phyloP scores from a whole-genome alignment of 53 echinoderm and acorn worm species.

The Echinarachnius parma region DNA sequence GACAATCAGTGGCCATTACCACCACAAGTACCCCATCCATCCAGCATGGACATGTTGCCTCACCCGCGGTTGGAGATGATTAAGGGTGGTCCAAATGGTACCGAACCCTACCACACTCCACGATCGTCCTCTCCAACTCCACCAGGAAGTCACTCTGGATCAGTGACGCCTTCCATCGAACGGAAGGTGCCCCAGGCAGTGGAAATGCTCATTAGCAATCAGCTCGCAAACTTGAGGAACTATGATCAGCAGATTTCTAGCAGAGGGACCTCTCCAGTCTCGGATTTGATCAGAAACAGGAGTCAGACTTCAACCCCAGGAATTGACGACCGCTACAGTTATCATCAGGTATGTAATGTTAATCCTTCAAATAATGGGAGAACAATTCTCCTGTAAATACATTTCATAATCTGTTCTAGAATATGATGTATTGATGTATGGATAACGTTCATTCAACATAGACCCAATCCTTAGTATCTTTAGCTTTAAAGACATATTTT shows the following conservation, averaged over 20 bases:
- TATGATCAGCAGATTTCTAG: slow-evolving; percentile 46
- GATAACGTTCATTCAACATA: too few relatives aligned
- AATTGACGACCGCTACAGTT: slow-evolving; percentile 8
- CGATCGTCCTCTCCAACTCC: slow-evolving; percentile 39
- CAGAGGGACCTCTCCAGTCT: slow-evolving; percentile 23
- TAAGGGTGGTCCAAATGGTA: slow-evolving; percentile 13
- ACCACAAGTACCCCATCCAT: slow-evolving; percentile 9
- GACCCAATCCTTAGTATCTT: too few relatives aligned
- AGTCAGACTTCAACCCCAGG: slow-evolving; percentile 71
- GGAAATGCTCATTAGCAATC: slow-evolving; percentile 53
- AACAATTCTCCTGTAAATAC: too few relatives aligned
- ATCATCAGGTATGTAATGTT: slow-evolving; percentile 23
- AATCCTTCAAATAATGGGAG: too few relatives aligned
- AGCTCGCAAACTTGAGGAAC: slow-evolving; percentile 54
- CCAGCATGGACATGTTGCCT: slow-evolving; percentile 22
- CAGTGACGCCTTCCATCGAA: slow-evolving; percentile 27
- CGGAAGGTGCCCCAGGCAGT: slow-evolving; percentile 27
- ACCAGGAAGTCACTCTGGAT: slow-evolving; percentile 32
- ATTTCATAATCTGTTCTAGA: too few relatives aligned
- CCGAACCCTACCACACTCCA: slow-evolving; percentile 18
- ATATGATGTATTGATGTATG: too few relatives aligned
- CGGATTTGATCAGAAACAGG: slow-evolving; percentile 23
- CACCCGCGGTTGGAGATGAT: slow-evolving; percentile 44
- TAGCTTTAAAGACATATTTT: too few relatives aligned
- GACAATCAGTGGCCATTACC: slow-evolving; percentile 25